Conservation (phyloP, 1,140 invertebrate genomes). For the Asobara japonica region DNA sequence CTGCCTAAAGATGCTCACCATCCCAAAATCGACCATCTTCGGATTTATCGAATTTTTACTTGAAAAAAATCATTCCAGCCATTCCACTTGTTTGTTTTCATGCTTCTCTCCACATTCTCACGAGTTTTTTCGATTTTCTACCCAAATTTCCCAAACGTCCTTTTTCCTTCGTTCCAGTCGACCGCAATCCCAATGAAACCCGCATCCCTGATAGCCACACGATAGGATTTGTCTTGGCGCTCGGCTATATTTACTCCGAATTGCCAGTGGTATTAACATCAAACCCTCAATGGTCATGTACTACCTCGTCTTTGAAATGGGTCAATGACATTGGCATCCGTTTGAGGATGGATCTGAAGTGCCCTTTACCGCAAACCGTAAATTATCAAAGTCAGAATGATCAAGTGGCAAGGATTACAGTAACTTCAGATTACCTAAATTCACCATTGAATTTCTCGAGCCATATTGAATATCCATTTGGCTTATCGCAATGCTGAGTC, state of each 20-base stretch:
- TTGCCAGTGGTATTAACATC: conserved; percentile 22
- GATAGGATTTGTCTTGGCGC: conserved; percentile 13
- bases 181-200: background rate
- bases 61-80: no score
- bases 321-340: conserved; percentile 16
- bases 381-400: conserved; percentile 12
- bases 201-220: background rate
- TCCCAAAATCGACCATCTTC: background rate
- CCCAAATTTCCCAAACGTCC: background rate
- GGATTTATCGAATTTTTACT: no score
- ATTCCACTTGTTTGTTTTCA: background rate
- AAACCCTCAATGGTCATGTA: background rate
- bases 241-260: background rate
- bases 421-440: background rate
- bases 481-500: background rate
- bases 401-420: conserved; percentile 2
- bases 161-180: background rate
- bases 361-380: background rate
- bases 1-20: background rate
- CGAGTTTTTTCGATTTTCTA: background rate
- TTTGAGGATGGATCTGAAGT: background rate
- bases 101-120: background rate
- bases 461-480: background rate
- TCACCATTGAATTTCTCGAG: background rate
- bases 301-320: conserved; percentile 16